Evolutionary conservation across 2,113 vertebrate species (phyloP), one percentile per base, ranked within the genome.

Genomic region (Aix galericulata): DNA sequence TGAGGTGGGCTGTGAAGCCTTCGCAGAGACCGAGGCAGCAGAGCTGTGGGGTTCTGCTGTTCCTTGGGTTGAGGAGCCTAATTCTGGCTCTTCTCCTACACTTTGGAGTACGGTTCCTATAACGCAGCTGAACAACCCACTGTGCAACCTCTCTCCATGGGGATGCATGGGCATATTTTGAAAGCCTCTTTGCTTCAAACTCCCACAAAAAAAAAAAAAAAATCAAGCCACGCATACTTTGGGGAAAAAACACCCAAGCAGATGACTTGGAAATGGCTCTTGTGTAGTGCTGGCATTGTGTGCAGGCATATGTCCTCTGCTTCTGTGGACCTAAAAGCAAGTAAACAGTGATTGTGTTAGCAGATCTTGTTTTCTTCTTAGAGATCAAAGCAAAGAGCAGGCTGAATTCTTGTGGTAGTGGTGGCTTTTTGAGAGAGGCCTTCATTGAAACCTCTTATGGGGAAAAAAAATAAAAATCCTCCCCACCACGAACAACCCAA

Each of bases 201-300:
- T 42, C 72, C 68, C 75, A 29, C 86, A 72, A 10, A 76, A 59
- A 79, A 58, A 73, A 48, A 60, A 79, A 58, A 73, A 48, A 40
- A 40, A 60, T 17, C 11, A 69, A 90, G 74, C 55, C 46, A 83
- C 86, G 40, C 66, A 50, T 52, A 46, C 69, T 96, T 91, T 87
- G 67, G 81, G 81, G 89, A 89, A 60, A 83, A 91, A 66, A 44
- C 29, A 44, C 8, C 21, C 11, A 2, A 92, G 74, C 69, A 91
- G 77, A 89, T 85, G 81, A 96, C 77, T 93, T 94, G 74, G 91
- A 97, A 92, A 48, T 82, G 62, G 60, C 48, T 95, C 36, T 88
- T 88, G 64, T 32, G 8, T 9, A 84, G 86, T 0, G 1, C 91
- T 84, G 86, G 76, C 1, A 3, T 53, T 90, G 80, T 72, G 53